Conservation (phyloP, 2,113 vertebrate genomes). For the Oreochromis tanganicae region DNA sequence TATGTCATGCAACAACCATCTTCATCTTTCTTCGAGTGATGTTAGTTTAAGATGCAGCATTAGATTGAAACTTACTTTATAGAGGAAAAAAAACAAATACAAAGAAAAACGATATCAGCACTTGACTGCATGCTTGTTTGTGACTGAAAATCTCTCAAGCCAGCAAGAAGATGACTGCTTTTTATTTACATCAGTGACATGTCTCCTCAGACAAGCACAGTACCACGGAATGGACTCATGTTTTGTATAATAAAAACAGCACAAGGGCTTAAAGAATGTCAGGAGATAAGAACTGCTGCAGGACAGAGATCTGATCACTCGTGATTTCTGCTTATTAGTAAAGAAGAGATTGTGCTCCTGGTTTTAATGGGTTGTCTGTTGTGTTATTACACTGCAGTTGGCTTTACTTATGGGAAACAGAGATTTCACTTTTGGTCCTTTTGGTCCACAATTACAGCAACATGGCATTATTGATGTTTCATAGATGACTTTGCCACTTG, state of each 20-base stretch:
- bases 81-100: neutral
- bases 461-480: neutral
- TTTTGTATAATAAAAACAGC: neutral
- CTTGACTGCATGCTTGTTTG: neutral
- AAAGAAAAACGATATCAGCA: neutral
- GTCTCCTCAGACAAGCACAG: neutral
- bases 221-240: neutral
- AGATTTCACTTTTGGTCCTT: neutral
- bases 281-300: neutral
- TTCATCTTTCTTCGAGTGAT: neutral
- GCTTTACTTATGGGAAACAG: neutral
- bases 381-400: neutral
- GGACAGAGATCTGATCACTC: neutral
- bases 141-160: neutral
- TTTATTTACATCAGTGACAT: neutral
- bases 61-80: neutral
- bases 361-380: neutral
- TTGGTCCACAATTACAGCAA: neutral
- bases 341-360: neutral
- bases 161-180: neutral
- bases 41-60: neutral
- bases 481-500: neutral
- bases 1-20: neutral
- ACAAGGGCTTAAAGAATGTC: neutral
- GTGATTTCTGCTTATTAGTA: neutral